Base-by-base conservation (phyloP, 2,113 vertebrate genomes). In the Grallaria varia region DNA sequence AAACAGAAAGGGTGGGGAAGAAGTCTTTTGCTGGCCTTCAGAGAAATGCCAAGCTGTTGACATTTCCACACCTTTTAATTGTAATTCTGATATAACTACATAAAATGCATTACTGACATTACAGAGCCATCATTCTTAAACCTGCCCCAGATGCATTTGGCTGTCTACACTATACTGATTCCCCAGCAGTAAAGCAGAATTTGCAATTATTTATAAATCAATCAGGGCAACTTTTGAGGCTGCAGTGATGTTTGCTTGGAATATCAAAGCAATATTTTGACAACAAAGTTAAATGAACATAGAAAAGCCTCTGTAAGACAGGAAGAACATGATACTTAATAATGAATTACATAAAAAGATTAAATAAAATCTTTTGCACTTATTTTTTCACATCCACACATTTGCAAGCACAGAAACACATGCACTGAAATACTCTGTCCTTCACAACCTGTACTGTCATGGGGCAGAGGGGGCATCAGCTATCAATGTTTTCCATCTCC, bases 371-470 rank as follows among this genome's bases (percentile, higher is more conserved):
- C 0, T n/a, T 19, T 73, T 77, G 5, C 14, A 17, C 5, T 62
- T 28, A 7, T 75, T 69, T 90, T 88, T 42, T 40, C 6, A 28
- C 15, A 60, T 6, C 24, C 30, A 49, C 14, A 25, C 13, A 7
- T 62, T 40, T 3, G 3, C 22, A 49, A 58, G n/a, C 55, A 56
- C 5, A n/a, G 44, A 35, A 75, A 42, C 18, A 39, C 8, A 18
- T 35, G 18, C 35, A 42, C 10, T n/a, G 25, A 44, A 69, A 24
- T 27, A 23, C 2, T 14, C 59, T 55, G 62, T 9, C 35, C 11
- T 2, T 28, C 22, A 14, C 6, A 12, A 28, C 22, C 33, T 21
- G 2, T 4, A n/a, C 3, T 37, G n/a, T 3, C 31, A 17, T 1
- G 14, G 53, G 67, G 39, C n/a, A 74, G n/a, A 74, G 50, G 33